phyloP scores from a whole-genome alignment of 2,888 invertebrate species.

The Leptura quadrifasciata region DNA sequence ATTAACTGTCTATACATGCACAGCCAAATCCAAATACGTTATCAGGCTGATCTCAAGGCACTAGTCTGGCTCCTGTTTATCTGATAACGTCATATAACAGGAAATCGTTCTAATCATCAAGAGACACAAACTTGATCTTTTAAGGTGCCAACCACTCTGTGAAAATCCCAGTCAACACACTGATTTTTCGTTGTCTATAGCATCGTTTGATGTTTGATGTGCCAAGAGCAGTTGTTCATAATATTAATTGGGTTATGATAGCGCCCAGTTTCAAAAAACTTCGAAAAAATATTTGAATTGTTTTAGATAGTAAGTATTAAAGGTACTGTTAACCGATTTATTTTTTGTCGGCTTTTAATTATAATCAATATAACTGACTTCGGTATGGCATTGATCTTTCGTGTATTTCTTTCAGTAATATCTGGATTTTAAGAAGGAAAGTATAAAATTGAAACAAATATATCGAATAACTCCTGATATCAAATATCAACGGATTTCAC shows the following conservation, averaged over 20 bases:
- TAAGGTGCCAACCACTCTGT: neutral
- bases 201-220: neutral
- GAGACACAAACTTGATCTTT: neutral
- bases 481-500: too few relatives aligned
- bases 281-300: too few relatives aligned
- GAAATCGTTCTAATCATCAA: neutral
- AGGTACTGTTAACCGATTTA: neutral
- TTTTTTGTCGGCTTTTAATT: neutral
- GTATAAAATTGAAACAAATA: neutral
- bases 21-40: neutral
- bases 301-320: neutral
- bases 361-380: neutral
- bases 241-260: neutral
- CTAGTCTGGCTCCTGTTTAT: slow-evolving; percentile 1
- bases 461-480: too few relatives aligned
- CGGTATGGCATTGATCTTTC: neutral
- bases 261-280: neutral
- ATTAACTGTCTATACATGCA: neutral
- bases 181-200: neutral
- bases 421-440: too few relatives aligned
- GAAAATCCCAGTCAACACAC: neutral
- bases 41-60: neutral
- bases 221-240: neutral
- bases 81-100: neutral
- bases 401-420: neutral